These are phyloP conservation scores for Heliconius aoede DNA, from an alignment of 2,888 invertebrate species.

Conservation along the genomic window DNA sequence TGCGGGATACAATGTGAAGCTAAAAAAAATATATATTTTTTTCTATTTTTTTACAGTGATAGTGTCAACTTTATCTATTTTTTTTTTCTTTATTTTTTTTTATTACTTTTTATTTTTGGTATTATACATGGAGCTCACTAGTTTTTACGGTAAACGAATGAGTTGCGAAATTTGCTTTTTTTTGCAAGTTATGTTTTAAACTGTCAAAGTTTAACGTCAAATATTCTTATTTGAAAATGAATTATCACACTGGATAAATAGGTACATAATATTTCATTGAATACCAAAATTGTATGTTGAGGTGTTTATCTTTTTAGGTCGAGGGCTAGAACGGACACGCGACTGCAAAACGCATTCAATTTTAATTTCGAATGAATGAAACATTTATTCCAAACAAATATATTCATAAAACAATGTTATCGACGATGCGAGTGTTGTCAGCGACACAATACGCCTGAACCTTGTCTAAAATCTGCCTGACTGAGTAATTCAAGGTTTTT, in stretches of 20 bases:
- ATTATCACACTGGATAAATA: not conserved
- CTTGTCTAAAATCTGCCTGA: conserved; percentile 37
- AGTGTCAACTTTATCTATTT: too few species aligned
- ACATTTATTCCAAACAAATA: conserved; percentile 26
- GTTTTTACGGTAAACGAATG: too few species aligned
- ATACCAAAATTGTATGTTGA: conserved; percentile 11
- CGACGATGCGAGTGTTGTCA: conserved; percentile 51
- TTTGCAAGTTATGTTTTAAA: too few species aligned
- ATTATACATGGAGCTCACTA: too few species aligned
- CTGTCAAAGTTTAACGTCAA: not conserved
- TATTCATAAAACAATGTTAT: conserved; percentile 59
- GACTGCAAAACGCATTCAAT: conserved; percentile 17
- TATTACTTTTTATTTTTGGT: too few species aligned
- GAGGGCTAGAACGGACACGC: conserved; percentile 21
- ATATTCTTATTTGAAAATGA: not conserved
- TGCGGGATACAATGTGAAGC: too few species aligned
- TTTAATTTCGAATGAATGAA: conserved; percentile 21
- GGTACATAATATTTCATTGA: not conserved
- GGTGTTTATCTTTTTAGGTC: conserved; percentile 27
- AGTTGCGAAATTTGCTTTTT: too few species aligned
- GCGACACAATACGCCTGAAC: conserved; percentile 53
- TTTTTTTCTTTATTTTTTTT: too few species aligned
- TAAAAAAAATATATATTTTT: too few species aligned
- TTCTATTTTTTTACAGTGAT: too few species aligned
- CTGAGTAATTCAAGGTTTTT: conserved; percentile 41